Conservation (phyloP, 30 jellyfish, hydroid and myxozoan species). For the Hydractinia echinata region DNA sequence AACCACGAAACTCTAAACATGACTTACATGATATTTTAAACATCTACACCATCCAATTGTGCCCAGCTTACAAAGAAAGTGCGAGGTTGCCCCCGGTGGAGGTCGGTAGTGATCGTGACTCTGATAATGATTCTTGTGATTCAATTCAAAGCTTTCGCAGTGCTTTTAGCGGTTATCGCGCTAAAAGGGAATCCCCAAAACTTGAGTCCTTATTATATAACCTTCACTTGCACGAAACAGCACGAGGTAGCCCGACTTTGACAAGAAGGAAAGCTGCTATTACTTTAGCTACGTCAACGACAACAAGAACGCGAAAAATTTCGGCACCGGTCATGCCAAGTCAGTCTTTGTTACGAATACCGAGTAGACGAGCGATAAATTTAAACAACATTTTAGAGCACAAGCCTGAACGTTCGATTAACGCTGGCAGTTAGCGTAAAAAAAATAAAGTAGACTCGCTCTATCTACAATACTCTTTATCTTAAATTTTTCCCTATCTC, state of each 20-base stretch:
- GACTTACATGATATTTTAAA: background rate
- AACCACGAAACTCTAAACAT: background rate
- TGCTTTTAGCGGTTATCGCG: background rate
- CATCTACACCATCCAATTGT: background rate
- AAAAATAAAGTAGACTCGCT: too few species aligned
- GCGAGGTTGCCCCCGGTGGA: background rate
- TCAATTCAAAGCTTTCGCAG: constrained; percentile 7
- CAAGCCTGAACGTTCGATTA: background rate
- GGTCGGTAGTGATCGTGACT: background rate
- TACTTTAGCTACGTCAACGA: background rate
- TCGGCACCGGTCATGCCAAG: background rate
- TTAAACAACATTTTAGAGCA: background rate
- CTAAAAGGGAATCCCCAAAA: background rate
- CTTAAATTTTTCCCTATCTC: too few species aligned
- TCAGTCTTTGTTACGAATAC: background rate
- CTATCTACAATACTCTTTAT: too few species aligned
- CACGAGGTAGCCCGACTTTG: background rate
- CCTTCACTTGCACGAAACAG: background rate
- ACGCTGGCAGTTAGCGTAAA: too few species aligned
- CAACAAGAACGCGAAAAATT: background rate
- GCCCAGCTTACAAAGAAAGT: constrained; percentile 13
- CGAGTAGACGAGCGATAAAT: background rate
- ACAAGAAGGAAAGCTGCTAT: constrained; percentile 6
- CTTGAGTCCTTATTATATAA: too few species aligned
- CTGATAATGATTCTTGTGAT: background rate